Evolutionary conservation across 2,113 vertebrate species (phyloP).

Genomic region (Thermophis baileyi): DNA sequence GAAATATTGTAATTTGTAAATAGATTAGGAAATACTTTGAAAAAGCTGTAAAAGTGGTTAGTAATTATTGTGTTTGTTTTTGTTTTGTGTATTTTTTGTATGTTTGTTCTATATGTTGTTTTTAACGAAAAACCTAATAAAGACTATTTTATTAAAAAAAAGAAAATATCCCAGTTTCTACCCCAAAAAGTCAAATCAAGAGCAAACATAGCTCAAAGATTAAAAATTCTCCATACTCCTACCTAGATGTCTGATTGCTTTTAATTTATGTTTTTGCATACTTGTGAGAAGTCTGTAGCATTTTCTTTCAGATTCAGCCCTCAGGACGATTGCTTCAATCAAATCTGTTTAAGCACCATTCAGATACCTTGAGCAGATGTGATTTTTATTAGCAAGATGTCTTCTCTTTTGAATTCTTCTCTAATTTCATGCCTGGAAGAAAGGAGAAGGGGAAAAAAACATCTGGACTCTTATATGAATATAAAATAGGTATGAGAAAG

Average conservation of each 20-base stretch:
- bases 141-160: no score
- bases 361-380: slow-evolving; percentile 25
- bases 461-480: slow-evolving; percentile 21
- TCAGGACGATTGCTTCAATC: not conserved
- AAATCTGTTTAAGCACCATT: rapidly evolving
- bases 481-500: not conserved
- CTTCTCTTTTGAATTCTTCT: slow-evolving; percentile 25
- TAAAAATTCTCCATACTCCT: not conserved
- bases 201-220: not conserved
- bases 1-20: no score
- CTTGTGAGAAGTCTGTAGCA: not conserved
- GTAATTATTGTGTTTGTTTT: no score
- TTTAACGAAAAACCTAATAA: no score
- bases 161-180: not conserved
- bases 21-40: no score
- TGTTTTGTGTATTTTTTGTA: no score
- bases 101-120: no score
- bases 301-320: slow-evolving; percentile 1
- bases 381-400: not conserved
- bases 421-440: slow-evolving; percentile 11
- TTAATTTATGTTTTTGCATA: not conserved
- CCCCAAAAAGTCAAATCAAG: not conserved
- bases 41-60: no score
- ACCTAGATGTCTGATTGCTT: not conserved
- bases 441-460: not conserved